Evolutionary conservation across 2,888 invertebrate genomes (phyloP).

Genomic region (Mongoloraphidia duomilia): DNA sequence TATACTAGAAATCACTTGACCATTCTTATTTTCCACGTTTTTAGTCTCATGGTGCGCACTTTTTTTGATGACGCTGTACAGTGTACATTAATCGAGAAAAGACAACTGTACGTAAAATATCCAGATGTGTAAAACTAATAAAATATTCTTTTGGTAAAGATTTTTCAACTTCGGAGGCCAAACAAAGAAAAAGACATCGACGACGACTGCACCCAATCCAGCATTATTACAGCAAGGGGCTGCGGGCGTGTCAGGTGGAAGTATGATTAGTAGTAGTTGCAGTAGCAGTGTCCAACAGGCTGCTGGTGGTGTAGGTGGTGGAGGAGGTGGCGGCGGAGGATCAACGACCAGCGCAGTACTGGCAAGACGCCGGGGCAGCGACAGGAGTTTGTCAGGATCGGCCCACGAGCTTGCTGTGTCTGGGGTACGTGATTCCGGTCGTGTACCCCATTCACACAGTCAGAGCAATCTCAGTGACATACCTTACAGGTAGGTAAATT

Average conservation of each 20-base stretch:
- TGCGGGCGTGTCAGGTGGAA: conserved; percentile 22
- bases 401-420: conserved; percentile 69
- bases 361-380: conserved; percentile 61
- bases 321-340: conserved; percentile 23
- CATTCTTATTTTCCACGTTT: too few species aligned
- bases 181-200: conserved; percentile 68
- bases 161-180: conserved; percentile 85
- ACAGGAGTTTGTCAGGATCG: conserved; percentile 70
- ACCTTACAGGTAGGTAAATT: conserved; percentile 55
- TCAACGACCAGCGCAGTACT: conserved; percentile 23
- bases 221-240: conserved; percentile 28
- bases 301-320: conserved; percentile 27
- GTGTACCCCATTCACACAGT: conserved; percentile 74
- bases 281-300: conserved; percentile 10
- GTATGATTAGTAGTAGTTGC: conserved; percentile 6
- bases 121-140: too few species aligned
- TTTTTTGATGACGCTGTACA: too few species aligned
- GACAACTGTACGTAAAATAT: too few species aligned
- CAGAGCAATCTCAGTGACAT: conserved; percentile 82
- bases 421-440: conserved; percentile 44
- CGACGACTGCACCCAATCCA: conserved; percentile 39
- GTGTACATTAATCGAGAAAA: too few species aligned
- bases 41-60: too few species aligned
- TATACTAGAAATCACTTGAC: too few species aligned
- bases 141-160: conserved; percentile 29